Evolutionary conservation across 2,797 vertebrate species (phyloP).

Genomic region (Anguilla obscura): DNA sequence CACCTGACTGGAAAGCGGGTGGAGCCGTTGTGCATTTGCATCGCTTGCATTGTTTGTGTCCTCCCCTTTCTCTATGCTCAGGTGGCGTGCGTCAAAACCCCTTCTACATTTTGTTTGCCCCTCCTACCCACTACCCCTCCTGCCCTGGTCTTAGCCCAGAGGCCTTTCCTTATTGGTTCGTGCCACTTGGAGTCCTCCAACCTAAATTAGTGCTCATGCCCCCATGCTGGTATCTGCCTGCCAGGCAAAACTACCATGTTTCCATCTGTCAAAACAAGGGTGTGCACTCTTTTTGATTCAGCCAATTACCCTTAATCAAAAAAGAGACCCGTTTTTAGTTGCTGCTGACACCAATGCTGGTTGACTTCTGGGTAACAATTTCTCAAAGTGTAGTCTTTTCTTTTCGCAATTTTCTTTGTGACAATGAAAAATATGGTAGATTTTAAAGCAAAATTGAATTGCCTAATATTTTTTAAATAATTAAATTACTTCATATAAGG

Average conservation of each 20-base stretch:
- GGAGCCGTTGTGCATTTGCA: slow-evolving; percentile 62
- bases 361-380: background rate
- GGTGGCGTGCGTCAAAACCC: slow-evolving; percentile 77
- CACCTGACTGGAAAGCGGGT: slow-evolving; percentile 54
- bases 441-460: background rate
- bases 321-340: background rate
- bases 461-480: background rate
- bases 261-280: background rate
- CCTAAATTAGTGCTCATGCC: slow-evolving; percentile 21
- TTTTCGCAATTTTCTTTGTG: background rate
- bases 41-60: slow-evolving; percentile 69
- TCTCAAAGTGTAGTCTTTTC: background rate
- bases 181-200: slow-evolving; percentile 42
- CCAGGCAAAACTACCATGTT: background rate
- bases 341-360: background rate
- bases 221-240: background rate
- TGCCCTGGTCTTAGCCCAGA: slow-evolving; percentile 40
- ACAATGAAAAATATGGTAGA: background rate
- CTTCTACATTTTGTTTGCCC: slow-evolving; percentile 46
- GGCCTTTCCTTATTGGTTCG: slow-evolving; percentile 39
- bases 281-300: background rate
- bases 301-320: background rate
- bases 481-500: background rate
- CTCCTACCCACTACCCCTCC: slow-evolving; percentile 32
- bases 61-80: slow-evolving; percentile 67